Conservation (phyloP, 2,888 invertebrate genomes). For the Apamea crenata region DNA sequence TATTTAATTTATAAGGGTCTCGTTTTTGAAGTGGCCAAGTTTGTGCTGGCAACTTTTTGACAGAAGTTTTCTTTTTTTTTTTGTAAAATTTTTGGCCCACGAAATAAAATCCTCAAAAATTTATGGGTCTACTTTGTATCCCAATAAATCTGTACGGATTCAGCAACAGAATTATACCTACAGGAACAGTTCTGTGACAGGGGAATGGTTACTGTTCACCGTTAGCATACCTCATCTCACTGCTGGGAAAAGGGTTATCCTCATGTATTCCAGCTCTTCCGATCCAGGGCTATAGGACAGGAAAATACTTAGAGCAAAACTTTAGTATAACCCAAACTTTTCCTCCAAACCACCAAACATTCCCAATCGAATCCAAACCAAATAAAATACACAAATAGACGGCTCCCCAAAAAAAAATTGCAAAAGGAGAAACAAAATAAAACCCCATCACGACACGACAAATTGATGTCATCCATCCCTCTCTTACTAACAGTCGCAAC, state of each 20-base stretch:
- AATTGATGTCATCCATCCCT: slow-evolving; percentile 90
- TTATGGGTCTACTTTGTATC: neutral
- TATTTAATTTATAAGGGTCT: slow-evolving; percentile 12
- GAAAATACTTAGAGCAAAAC: neutral
- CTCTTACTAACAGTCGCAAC: slow-evolving; percentile 89
- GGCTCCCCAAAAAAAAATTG: slow-evolving; percentile 75
- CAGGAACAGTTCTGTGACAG: neutral
- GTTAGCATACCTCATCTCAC: no score
- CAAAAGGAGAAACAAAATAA: slow-evolving; percentile 88
- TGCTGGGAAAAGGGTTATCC: no score
- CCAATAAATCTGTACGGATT: no score
- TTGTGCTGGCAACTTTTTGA: neutral
- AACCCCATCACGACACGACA: slow-evolving; percentile 90
- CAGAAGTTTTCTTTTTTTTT: neutral
- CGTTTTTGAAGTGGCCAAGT: neutral
- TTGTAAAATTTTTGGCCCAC: no score
- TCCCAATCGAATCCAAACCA: slow-evolving; percentile 57
- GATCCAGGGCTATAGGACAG: neutral
- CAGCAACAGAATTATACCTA: neutral
- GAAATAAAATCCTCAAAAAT: no score
- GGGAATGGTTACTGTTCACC: neutral
- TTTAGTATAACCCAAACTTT: slow-evolving; percentile 23
- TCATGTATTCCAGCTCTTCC: no score
- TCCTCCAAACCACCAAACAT: slow-evolving; percentile 32
- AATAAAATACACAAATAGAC: slow-evolving; percentile 68